phyloP scores from a whole-genome alignment of 2,113 vertebrate species.

The Eudorcas thomsonii region DNA sequence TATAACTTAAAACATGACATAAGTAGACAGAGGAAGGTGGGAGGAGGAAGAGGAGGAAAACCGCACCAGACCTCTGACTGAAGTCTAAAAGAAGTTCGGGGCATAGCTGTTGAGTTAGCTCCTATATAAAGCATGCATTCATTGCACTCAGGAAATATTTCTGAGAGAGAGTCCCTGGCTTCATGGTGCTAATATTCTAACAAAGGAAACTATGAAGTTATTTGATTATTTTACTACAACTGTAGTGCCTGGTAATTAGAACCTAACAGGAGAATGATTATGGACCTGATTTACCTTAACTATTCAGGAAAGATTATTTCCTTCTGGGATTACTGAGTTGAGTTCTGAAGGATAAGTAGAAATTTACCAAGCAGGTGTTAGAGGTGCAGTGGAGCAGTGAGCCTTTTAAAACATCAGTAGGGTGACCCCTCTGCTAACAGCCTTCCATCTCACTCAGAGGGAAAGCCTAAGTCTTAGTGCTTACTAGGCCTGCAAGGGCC shows the following conservation, averaged over 20 bases:
- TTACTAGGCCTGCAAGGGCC: not conserved
- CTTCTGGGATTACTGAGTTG: not conserved
- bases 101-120: not conserved
- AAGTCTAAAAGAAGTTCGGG: not conserved
- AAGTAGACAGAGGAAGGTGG: not conserved
- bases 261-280: not conserved
- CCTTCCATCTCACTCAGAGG: not conserved
- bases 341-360: not conserved
- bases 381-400: not conserved
- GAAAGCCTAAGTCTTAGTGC: not conserved
- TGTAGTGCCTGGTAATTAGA: not conserved
- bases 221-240: not conserved
- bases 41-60: not conserved
- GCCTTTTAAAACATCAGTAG: not conserved
- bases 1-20: not conserved
- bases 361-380: not conserved
- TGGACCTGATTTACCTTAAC: not conserved
- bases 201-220: not conserved
- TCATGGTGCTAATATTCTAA: not conserved
- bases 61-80: not conserved
- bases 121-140: not conserved
- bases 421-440: not conserved
- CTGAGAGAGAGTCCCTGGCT: not conserved
- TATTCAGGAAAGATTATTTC: not conserved
- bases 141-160: not conserved